These are phyloP conservation scores for Neria commutata DNA, from an alignment of 2,888 invertebrate species.

Conservation along the genomic window DNA sequence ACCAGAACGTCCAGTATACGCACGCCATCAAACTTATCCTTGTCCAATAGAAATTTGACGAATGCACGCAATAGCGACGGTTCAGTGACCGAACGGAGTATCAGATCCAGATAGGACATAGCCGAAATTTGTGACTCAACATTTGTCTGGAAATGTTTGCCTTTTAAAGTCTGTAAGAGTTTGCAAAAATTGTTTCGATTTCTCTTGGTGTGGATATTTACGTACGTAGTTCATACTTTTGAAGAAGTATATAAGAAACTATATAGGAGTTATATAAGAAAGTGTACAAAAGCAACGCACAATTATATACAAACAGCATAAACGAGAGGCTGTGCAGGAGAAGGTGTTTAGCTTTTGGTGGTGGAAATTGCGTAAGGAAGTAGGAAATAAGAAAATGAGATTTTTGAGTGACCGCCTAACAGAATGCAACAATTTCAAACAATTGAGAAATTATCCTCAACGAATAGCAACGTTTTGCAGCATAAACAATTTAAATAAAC, in stretches of 20 bases:
- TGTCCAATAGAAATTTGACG: slow-evolving; percentile 81
- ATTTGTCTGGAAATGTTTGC: slow-evolving; percentile 76
- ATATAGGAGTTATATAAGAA: too few species aligned
- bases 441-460: too few species aligned
- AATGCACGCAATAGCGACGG: slow-evolving; percentile 82
- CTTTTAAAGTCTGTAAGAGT: slow-evolving; percentile 62
- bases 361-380: slow-evolving; percentile 31
- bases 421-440: too few species aligned
- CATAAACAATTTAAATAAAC: slow-evolving; percentile 18
- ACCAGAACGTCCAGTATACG: slow-evolving; percentile 83
- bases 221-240: too few species aligned
- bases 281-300: too few species aligned
- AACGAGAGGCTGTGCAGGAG: too few species aligned
- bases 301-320: too few species aligned
- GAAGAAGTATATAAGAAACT: too few species aligned
- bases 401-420: not conserved
- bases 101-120: slow-evolving; percentile 90
- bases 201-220: slow-evolving; percentile 59
- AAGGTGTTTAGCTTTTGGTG: too few species aligned
- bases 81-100: slow-evolving; percentile 84
- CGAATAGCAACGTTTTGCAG: too few species aligned
- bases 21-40: slow-evolving; percentile 83
- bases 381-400: slow-evolving; percentile 6
- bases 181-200: slow-evolving; percentile 59
- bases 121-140: slow-evolving; percentile 89